Percentiles rank a stretch among this genome's conserved stretches.
phyloP scores from a whole-genome alignment of 37 sponge, comb jelly and placozoan genomes.

The Ephydatia muelleri region DNA sequence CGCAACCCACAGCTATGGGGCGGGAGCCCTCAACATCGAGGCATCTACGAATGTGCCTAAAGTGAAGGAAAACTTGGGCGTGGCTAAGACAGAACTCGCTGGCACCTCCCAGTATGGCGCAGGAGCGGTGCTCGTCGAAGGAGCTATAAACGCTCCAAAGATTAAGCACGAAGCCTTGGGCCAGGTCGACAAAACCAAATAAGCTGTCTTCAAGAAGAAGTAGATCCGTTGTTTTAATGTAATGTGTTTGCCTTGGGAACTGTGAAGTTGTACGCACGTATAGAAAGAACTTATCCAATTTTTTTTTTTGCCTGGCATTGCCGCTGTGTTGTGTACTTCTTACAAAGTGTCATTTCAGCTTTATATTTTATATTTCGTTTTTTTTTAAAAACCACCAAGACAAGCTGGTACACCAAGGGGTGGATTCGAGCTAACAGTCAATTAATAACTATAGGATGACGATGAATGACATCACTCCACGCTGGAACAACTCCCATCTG shows the following conservation, averaged over 20 bases:
- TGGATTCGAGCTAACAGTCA: no score
- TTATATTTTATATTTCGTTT: no score
- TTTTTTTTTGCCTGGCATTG: constrained; percentile 3
- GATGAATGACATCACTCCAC: no score
- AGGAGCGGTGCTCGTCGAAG: constrained; percentile 71
- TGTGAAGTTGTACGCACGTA: constrained; percentile 5
- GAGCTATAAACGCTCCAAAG: constrained; percentile 76
- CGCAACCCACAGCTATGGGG: constrained; percentile 72
- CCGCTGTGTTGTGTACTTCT: not conserved
- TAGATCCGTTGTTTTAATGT: not conserved
- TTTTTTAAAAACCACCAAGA: no score
- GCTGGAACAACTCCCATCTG: no score
- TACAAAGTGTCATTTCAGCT: no score
- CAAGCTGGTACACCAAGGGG: no score
- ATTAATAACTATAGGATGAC: no score
- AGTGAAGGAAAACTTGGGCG: constrained; percentile 61
- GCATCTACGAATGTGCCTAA: constrained; percentile 69
- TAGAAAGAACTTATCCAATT: not conserved
- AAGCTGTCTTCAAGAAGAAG: constrained; percentile 32
- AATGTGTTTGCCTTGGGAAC: not conserved
- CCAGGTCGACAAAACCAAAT: constrained; percentile 76
- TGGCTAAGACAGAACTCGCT: constrained; percentile 58
- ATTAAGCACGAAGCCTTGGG: constrained; percentile 79
- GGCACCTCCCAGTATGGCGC: constrained; percentile 73
- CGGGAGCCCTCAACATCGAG: constrained; percentile 77